Evolutionary conservation across 2,888 invertebrate genomes (phyloP), one percentile per base, ranked within the genome.

Genomic region (Rhagonycha fulva): DNA sequence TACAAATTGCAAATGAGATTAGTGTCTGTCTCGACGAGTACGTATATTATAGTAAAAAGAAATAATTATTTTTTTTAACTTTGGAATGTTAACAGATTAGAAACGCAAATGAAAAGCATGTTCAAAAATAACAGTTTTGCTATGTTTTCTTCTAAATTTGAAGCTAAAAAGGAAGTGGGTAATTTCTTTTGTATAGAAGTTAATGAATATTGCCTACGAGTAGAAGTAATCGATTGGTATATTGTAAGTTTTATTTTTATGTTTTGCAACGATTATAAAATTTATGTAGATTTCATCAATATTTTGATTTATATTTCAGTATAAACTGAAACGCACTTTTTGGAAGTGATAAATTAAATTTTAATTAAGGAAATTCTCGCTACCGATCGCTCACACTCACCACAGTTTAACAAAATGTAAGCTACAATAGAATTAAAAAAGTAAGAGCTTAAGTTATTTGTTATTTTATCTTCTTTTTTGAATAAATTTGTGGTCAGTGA

Each of bases 161-260:
- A 62, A 3, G 30, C 72, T 61, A 72, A 28, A 30, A 24, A 70
- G 10, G 61, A 19, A 30, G 24, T 72, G 30, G 74, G 75, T 11
- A 67, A 62, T 14, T 75, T 75, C 47, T 70, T 67, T 62, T 19
- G 14, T 9, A 7, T 47, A 10, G 2, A 63, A 1, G 9, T 63
- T 26, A 24, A 63, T n/a, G 19, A 63, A 4, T 14, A n/a, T n/a
- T 75, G 72, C 71, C 75, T 73, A 26, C 77, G 77, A 24, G 73
- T 47, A 14, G 75, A 78, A 73, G 68, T 78, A 14, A 7, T 75
- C 7, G 68, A 78, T 61, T 78, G 77, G 77, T 23, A 24, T 11
- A 23, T 70, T 72, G 77, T 77, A 60, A 74, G 68, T 69, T 14
- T 14, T 2, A 23, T 47, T 14, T 30, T 19, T 19, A 19, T 19